Base-by-base conservation (phyloP, 2,888 invertebrate species). In the Ophion ventricosus region DNA sequence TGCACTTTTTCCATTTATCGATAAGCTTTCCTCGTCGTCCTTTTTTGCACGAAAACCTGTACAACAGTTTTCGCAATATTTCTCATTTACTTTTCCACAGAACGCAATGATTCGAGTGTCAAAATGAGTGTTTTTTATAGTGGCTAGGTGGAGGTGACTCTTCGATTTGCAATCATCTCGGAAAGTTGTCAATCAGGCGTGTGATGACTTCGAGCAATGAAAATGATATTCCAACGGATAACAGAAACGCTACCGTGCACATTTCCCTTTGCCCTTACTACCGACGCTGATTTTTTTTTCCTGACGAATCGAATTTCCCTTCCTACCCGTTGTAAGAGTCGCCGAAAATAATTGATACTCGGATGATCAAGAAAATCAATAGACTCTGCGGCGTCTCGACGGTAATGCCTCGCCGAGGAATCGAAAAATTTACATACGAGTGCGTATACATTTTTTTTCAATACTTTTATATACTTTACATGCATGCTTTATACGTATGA, bases 231-330 rank as follows among this genome's bases (percentile, higher is more conserved):
- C 20, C 7, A 7, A 23, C 1, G 1, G 4, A 54, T 17, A 14
- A 43, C 43, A 43, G 11, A 43, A 43, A 35, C 35, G 14, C 14
- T 14, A 43, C 11, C 11, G 10, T 43, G 14, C 11, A 7, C 11
- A 14, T 43, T 17, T 11, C 43, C 43, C 14, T 43, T 43, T 10
- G 43, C 43, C 72, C 69, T 35, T 25, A 66, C 14, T 75, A 56
- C 7, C 80, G 72, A 66, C 80, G 75, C n/a, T n/a, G n/a, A n/a
- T n/a, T n/a, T n/a, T 80, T 72, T 80, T 83, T 79, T 83, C 80
- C 80, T 76, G 80, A 76, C 35, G 57, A 80, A 75, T 83, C 73
- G 59, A 76, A 80, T 76, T 72, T 76, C 35, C 72, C 80, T 73
- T 79, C 79, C 70, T 70, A 66, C 54, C 75, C 57, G 73, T 67